These are phyloP conservation scores for Ornithoptera alexandrae DNA, from an alignment of 2,888 invertebrate species.

Conservation along the genomic window DNA sequence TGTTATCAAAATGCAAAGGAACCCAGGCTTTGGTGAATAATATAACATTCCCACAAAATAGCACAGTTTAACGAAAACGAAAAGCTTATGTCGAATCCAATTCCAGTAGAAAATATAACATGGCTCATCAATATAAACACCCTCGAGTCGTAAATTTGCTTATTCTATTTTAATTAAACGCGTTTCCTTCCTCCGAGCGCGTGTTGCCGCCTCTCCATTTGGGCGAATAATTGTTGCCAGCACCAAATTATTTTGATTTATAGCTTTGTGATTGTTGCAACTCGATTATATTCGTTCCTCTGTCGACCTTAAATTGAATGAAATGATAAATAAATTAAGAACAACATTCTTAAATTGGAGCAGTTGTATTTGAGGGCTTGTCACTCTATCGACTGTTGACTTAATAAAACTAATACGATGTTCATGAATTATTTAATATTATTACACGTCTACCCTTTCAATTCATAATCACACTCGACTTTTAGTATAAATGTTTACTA, in stretches of 20 bases:
- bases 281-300: conserved; percentile 70
- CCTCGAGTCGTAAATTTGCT: conserved; percentile 38
- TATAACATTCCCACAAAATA: background rate
- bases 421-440: background rate
- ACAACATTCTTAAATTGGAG: conserved; percentile 49
- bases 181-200: conserved; percentile 36
- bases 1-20: too few species aligned
- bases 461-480: background rate
- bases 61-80: background rate
- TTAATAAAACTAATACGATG: conserved; percentile 11
- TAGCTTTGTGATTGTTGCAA: conserved; percentile 76
- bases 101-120: conserved; percentile 1
- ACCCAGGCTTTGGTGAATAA: too few species aligned
- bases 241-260: conserved; percentile 78
- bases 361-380: conserved; percentile 34
- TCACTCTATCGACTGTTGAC: conserved; percentile 7
- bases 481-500: background rate
- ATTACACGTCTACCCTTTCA: background rate
- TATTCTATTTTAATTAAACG: conserved; percentile 41
- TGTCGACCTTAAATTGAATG: conserved; percentile 69
- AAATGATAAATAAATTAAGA: conserved; percentile 72
- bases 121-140: conserved; percentile 20
- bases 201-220: conserved; percentile 56
- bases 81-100: background rate
- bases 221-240: conserved; percentile 68